These are phyloP conservation scores for Grammomys surdaster DNA, from an alignment of 2,113 vertebrate species.

Conservation along the genomic window DNA sequence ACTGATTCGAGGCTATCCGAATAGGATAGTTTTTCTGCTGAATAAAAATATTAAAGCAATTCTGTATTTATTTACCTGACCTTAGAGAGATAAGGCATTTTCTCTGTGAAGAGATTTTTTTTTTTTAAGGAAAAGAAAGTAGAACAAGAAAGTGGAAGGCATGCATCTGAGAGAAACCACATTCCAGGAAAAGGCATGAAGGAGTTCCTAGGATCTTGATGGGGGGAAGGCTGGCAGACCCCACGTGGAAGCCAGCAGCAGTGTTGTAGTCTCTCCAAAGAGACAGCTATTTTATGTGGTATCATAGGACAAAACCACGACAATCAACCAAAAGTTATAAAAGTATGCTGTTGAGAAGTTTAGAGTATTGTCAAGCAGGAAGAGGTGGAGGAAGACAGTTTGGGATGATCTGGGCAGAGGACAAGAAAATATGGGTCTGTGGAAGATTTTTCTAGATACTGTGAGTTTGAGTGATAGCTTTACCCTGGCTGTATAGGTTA, in stretches of 20 bases:
- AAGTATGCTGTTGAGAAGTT: slow-evolving; percentile 20
- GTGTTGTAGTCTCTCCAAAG: not conserved
- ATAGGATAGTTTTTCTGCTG: not conserved
- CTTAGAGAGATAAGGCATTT: slow-evolving; percentile 16
- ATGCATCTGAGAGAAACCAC: not conserved
- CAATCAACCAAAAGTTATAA: not conserved
- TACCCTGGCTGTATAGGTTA: not conserved
- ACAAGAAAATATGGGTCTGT: not conserved
- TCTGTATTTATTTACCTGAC: slow-evolving; percentile 25
- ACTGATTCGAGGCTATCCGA: slow-evolving; percentile 5
- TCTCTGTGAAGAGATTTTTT: not conserved
- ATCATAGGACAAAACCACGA: not conserved
- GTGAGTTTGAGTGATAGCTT: not conserved
- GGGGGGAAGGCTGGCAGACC: too few relatives aligned
- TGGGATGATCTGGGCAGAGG: not conserved
- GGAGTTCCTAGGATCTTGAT: not conserved
- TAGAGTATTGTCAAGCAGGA: not conserved
- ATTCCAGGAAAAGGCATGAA: not conserved
- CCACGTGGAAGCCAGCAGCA: not conserved
- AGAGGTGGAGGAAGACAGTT: not conserved
- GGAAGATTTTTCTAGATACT: not conserved
- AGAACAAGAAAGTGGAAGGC: not conserved
- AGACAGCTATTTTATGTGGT: not conserved
- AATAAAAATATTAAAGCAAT: slow-evolving; percentile 39
- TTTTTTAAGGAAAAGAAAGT: not conserved